Evolutionary conservation across 2,888 invertebrate species (phyloP), one percentile per base, ranked within the genome.

Genomic region (Troides oblongomaculatus): DNA sequence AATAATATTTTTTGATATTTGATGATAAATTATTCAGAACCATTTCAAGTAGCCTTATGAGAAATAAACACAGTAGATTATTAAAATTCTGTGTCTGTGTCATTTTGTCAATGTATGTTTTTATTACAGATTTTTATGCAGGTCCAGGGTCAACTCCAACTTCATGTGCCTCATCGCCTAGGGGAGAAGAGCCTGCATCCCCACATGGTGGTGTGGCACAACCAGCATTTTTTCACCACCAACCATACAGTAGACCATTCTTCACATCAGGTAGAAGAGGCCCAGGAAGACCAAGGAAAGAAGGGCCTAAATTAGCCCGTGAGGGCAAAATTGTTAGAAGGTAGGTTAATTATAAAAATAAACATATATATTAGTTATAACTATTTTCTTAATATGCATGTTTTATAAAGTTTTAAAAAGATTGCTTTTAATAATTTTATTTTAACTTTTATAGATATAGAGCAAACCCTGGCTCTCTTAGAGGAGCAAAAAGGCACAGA

Each of bases 231-330:
- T 92, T 92, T 74, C 91, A 91, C 72, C 91, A 91, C 70, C 92
- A 90, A 75, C 84, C 86, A 2, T 92, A 91, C 72, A 83, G 89
- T 17, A 78, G 93, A 43, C 92, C 93, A 61, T 93, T 92, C 77
- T 92, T 93, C 73, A 88, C 90, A 14, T 88, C 93, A 69, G 94
- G 95, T 66, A 94, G 95, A 74, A 93, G 97, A 74, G 96, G 97
- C 64, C 96, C 97, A 23, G 97, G 97, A 18, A 93, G 97, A 78
- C 97, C 97, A 17, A 93, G 96, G 73, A 96, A 97, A 80, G 96
- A 97, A 85, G 95, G 95, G 71, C 93, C 93, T 77, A 92, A 93
- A 74, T 77, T 92, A 67, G 85, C 92, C 23, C 79, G 89, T 67
- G 93, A 93, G 75, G 93, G 93, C 58, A 93, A 93, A 78, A 92